Evolutionary conservation across 2,797 vertebrate genomes (phyloP).

Genomic region (Poeciliopsis presidionis): DNA sequence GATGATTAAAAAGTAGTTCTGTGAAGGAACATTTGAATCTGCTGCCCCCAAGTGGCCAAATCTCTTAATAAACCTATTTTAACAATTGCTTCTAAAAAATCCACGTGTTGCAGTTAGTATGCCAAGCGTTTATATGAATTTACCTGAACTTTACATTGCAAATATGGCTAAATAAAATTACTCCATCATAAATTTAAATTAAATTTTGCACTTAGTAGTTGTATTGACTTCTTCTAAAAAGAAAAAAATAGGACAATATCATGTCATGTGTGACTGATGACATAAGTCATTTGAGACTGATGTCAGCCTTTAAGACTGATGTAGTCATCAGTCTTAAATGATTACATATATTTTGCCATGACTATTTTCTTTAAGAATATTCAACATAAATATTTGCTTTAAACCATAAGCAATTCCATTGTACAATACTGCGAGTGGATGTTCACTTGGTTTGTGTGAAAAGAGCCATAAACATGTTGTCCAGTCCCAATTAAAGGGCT

Average conservation of each 20-base stretch:
- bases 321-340: too few species aligned
- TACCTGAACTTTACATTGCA: background rate
- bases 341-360: too few species aligned
- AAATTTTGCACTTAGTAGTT: background rate
- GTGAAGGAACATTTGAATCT: background rate
- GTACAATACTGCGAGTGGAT: too few species aligned
- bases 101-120: background rate
- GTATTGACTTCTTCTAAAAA: background rate
- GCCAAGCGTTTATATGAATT: background rate
- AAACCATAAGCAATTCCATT: background rate
- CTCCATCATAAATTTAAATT: background rate
- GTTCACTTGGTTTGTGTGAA: too few species aligned
- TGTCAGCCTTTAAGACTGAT: too few species aligned
- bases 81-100: background rate
- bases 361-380: background rate
- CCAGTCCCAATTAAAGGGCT: background rate
- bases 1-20: background rate
- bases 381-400: background rate
- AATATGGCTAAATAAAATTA: background rate
- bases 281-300: too few species aligned
- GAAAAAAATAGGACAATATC: background rate
- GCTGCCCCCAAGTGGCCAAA: slow-evolving; percentile 6
- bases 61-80: background rate
- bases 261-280: background rate
- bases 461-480: background rate